Conservation (phyloP, 2,888 invertebrate species). For the Desoria tigrina region DNA sequence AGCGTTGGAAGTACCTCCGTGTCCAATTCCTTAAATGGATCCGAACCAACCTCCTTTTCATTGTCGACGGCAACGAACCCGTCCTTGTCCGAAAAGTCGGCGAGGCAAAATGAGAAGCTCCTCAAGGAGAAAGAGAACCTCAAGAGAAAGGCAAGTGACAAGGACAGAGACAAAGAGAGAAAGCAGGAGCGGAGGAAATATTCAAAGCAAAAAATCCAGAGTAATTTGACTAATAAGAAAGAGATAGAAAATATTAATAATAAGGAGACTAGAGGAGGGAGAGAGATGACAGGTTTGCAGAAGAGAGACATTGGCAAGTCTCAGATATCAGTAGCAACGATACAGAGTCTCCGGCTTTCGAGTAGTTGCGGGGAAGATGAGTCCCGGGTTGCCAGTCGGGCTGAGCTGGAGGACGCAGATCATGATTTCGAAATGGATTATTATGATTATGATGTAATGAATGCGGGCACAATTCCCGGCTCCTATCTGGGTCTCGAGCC, state of each 20-base stretch:
- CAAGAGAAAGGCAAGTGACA: constrained; percentile 37
- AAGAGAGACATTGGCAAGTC: constrained; percentile 31
- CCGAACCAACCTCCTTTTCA: constrained; percentile 24
- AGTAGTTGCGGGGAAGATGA: constrained; percentile 35
- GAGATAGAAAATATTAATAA: constrained; percentile 18
- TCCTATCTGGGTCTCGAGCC: constrained; percentile 55
- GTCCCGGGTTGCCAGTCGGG: constrained; percentile 33
- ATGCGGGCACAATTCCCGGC: constrained; percentile 54
- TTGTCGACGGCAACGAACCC: constrained; percentile 29
- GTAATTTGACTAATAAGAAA: constrained; percentile 24
- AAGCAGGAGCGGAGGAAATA: constrained; percentile 6
- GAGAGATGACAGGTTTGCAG: constrained; percentile 9
- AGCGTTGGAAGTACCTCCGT: constrained; percentile 40
- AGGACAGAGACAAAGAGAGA: constrained; percentile 16
- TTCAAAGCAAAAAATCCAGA: constrained; percentile 9
- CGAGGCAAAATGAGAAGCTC: constrained; percentile 37
- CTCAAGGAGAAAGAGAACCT: constrained; percentile 49
- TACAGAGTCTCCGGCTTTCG: constrained; percentile 31
- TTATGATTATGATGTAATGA: constrained; percentile 55
- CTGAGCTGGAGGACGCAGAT: constrained; percentile 48
- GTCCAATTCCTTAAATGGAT: constrained; percentile 41
- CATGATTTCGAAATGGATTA: constrained; percentile 55
- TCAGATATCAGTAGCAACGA: constrained; percentile 41
- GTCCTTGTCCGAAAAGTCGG: constrained; percentile 3
- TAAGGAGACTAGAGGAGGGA: neutral